phyloP scores from a whole-genome alignment of 2,888 invertebrate species.

The Drosophila leonis region DNA sequence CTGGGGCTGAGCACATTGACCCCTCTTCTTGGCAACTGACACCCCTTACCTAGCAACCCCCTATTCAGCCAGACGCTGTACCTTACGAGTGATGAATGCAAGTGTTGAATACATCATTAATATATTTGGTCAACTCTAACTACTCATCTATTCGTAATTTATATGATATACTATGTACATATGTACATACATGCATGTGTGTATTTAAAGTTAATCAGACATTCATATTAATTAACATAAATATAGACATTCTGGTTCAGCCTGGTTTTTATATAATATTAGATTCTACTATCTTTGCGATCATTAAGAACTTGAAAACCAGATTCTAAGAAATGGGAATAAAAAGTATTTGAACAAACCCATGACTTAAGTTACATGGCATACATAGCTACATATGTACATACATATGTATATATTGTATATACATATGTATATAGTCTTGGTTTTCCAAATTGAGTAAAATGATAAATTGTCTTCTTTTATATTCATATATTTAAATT shows the following conservation, averaged over 20 bases:
- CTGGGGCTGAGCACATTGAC: background rate
- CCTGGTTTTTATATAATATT: background rate
- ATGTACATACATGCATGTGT: background rate
- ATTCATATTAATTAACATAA: background rate
- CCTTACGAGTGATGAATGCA: background rate
- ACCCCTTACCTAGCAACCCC: background rate
- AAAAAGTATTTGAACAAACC: background rate
- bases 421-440: too few relatives aligned
- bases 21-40: constrained; percentile 17
- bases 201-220: background rate
- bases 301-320: too few relatives aligned
- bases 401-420: too few relatives aligned
- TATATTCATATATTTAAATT: background rate
- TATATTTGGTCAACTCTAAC: background rate
- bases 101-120: background rate
- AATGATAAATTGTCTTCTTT: background rate
- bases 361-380: background rate
- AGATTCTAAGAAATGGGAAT: background rate
- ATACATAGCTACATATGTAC: too few relatives aligned
- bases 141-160: background rate
- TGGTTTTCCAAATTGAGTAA: too few relatives aligned
- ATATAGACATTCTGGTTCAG: background rate
- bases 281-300: too few relatives aligned
- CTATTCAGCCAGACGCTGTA: background rate
- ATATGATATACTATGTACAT: background rate